Evolutionary conservation across 2,113 vertebrate species (phyloP).

Genomic region (Rhea americana): DNA sequence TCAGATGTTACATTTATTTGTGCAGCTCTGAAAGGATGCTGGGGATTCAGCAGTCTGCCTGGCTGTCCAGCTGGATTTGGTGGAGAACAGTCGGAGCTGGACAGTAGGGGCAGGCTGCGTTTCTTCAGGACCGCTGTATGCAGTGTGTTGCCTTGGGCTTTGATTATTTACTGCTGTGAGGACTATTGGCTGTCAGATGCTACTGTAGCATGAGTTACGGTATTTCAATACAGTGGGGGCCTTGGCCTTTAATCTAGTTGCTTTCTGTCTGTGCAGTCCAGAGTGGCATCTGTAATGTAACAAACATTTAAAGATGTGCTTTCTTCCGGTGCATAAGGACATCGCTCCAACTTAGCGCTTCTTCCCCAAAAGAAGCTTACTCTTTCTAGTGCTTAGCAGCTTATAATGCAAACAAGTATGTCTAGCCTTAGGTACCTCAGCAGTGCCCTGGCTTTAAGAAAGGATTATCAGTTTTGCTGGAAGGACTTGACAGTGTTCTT

Average conservation of each 20-base stretch:
- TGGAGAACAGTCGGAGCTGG: background rate
- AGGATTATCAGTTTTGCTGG: background rate
- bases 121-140: background rate
- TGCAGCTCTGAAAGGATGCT: background rate
- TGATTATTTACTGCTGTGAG: conserved; percentile 39
- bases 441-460: background rate
- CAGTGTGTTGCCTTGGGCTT: conserved; percentile 8
- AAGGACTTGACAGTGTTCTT: background rate
- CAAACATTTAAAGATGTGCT: conserved; percentile 2
- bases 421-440: background rate
- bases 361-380: background rate
- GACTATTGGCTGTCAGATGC: conserved; percentile 42
- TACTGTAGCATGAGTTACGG: conserved; percentile 31
- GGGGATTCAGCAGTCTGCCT: background rate
- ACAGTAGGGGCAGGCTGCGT: background rate
- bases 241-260: conserved; percentile 39
- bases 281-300: conserved; percentile 10
- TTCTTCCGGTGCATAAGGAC: background rate
- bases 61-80: background rate
- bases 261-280: background rate
- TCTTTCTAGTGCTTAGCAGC: background rate
- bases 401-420: background rate
- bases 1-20: background rate
- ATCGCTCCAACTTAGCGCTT: background rate
- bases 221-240: conserved; percentile 45